Base-by-base conservation (phyloP, 53 echinoderm and acorn worm genomes). In the Henricia sp. region DNA sequence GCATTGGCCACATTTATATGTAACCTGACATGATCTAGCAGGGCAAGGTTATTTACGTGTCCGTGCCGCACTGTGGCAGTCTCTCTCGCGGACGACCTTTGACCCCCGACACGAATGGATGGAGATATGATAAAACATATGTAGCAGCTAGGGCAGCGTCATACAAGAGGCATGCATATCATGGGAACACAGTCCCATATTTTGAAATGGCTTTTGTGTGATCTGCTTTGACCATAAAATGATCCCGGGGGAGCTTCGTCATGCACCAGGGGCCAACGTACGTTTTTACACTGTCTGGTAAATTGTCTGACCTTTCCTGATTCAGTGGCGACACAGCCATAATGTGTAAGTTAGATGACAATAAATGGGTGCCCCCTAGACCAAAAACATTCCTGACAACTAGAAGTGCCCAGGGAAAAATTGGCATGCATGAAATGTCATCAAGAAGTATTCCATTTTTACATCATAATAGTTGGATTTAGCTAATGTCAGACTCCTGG, bases 1-100 rank as follows among this genome's bases (percentile, higher is more conserved):
- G 10, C 80, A 50, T 44, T 80, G 80, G 64, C 80, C 80, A 27
- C 46, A 80, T 80, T 80, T 24, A 28, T 19, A 40, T 71, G 59
- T 60, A 59, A 59, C 59, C 62, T 16, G 58, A 62, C 60, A 28
- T 42, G 77, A 27, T 71, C 50, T 46, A 32, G 19, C 71, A 26
- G 12, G 28, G 71, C 26, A 46, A 3, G 14, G 29, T 12, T 12
- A 46, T 27, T 17, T 11, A 20, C 55, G 1, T 24, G 40, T 38
- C 40, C 77, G 56, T 42, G 73, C 14, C 37, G 32, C 28, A 54
- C 35, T 28, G 32, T 4, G 30, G 10, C 11, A 26, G 26, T 57
- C 38, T 40, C 16, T n/a, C n/a, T 13, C 16, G 65, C 62, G 16
- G 3, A 27, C 28, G 35, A 80, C 80, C 80, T 63, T 20, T 80